phyloP scores from a whole-genome alignment of 2,888 invertebrate genomes.

The Apamea monoglypha region DNA sequence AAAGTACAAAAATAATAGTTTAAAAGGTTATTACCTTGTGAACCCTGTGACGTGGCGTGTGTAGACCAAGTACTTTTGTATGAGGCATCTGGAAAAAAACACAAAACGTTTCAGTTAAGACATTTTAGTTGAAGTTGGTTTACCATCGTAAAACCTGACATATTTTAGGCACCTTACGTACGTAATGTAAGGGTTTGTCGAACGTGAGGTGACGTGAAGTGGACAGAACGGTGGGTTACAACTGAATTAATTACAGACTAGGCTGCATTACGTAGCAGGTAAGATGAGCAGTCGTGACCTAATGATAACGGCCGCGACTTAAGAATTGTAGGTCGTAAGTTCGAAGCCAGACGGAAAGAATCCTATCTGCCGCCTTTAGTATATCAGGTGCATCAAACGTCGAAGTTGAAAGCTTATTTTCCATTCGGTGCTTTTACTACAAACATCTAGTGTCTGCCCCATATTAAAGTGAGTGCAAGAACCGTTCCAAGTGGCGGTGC shows the following conservation, averaged over 20 bases:
- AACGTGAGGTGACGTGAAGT: not conserved
- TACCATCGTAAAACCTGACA: not conserved
- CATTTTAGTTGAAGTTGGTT: not conserved
- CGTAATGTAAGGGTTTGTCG: not conserved
- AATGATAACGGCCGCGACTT: too few species aligned
- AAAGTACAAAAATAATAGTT: conserved; percentile 7
- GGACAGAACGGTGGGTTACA: not conserved
- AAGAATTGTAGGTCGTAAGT: too few species aligned
- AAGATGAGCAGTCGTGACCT: too few species aligned
- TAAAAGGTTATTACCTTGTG: conserved; percentile 92
- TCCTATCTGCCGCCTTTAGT: not conserved
- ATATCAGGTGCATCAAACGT: not conserved
- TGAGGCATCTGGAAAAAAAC: conserved; percentile 94
- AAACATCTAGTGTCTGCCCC: not conserved
- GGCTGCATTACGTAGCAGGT: not conserved
- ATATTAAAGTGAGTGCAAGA: not conserved
- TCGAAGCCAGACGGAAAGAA: not conserved
- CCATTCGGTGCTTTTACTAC: not conserved
- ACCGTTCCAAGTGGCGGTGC: not conserved
- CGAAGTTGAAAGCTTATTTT: not conserved
- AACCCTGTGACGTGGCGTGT: conserved; percentile 93
- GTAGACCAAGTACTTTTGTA: conserved; percentile 97
- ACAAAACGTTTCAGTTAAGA: conserved; percentile 15
- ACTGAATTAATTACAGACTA: not conserved
- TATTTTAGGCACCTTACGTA: not conserved